These are phyloP conservation scores for Hyppa rectilinea DNA, from an alignment of 2,888 invertebrate species.

Conservation along the genomic window DNA sequence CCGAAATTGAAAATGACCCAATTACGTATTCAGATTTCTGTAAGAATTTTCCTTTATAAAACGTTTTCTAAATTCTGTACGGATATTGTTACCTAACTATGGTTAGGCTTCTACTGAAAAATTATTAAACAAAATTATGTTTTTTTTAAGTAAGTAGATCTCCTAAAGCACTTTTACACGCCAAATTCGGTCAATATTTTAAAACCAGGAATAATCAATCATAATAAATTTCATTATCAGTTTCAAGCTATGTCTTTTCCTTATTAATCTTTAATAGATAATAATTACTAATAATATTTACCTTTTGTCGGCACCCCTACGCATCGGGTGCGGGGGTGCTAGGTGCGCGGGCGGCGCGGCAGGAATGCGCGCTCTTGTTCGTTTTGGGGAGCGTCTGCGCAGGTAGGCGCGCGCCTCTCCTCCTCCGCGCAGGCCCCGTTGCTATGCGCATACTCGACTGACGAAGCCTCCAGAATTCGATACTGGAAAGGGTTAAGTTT, in stretches of 20 bases:
- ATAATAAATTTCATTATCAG: neutral
- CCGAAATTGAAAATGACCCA: neutral
- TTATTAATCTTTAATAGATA: neutral
- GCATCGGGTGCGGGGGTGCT: slow-evolving; percentile 64
- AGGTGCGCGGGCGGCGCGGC: slow-evolving; percentile 77
- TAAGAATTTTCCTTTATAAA: neutral
- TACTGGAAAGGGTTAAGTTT: slow-evolving; percentile 45
- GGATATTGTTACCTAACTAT: neutral
- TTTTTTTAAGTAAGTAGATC: neutral
- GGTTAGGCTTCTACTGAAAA: neutral
- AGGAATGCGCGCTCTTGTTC: slow-evolving; percentile 90
- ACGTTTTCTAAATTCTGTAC: neutral
- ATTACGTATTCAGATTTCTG: neutral
- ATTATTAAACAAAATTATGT: neutral
- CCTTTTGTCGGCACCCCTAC: slow-evolving; percentile 72
- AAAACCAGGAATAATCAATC: no score
- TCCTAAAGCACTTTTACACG: no score
- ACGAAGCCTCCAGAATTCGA: slow-evolving; percentile 55
- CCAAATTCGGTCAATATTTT: no score
- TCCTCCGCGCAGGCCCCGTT: slow-evolving; percentile 69
- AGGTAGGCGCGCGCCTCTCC: slow-evolving; percentile 85
- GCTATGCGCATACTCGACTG: slow-evolving; percentile 75
- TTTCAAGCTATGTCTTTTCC: neutral
- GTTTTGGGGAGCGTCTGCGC: slow-evolving; percentile 90
- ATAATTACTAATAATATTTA: neutral